Base-by-base conservation (phyloP, 1,140 invertebrate species). In the Trigoniulus corallinus region DNA sequence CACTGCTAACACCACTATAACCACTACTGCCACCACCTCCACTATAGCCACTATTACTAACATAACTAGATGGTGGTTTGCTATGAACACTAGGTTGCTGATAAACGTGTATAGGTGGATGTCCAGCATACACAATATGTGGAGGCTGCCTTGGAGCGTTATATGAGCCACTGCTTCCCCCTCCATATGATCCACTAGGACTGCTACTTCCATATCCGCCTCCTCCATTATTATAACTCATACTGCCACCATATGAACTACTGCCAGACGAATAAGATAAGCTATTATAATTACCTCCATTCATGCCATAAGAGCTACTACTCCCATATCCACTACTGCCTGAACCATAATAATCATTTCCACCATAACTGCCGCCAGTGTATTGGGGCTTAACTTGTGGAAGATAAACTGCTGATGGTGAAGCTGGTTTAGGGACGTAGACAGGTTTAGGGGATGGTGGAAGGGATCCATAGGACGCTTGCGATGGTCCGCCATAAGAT, bases 41-140 rank as follows among this genome's bases (percentile, higher is more conserved):
- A 15, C 22, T 25, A 24, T 25, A 21, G 27, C 21, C 21, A 3
- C 3, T 24, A 18, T 24, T 24, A 23, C 44, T 25, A 18, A 10
- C 22, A 34, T 34, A 34, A 15, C 7, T 7, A 34, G 29, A 34
- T 34, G 12, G 15, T 22, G 4, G 27, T 24, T 34, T 3, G 27
- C 37, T 53, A 58, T 59, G 44, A 54, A 56, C 12, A 63, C 59
- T 18, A 7, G 63, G 63, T 53, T 63, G 62, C 44, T 64, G 60
- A 57, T 66, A 67, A 37, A 68, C 62, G 47, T 67, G 64, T 27
- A 68, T 65, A 20, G 65, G 64, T 20, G 64, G 65, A 53, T 67
- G 66, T 25, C 65, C 66, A 48, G 64, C 58, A 47, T 68, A 68
- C 42, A 68, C 62, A 15, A 68, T 65, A 52, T 68, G 66, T 10